Percentiles rank a stretch among this genome's conserved stretches.
Evolutionary conservation across 2,888 invertebrate genomes (phyloP).

Genomic region (Sphinx pinastri): DNA sequence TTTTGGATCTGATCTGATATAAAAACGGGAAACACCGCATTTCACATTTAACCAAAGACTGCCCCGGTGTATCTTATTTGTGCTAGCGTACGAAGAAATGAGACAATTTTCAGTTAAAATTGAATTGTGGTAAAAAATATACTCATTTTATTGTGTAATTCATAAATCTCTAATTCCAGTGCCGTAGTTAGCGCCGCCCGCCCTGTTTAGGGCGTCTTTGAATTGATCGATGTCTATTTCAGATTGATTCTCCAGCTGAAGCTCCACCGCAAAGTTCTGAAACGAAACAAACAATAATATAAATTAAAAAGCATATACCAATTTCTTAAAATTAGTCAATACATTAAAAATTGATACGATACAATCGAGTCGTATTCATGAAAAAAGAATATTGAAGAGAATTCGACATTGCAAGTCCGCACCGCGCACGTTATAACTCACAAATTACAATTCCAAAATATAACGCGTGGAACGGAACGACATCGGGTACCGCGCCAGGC

Average conservation of each 20-base stretch:
- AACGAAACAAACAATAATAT: constrained; percentile 47
- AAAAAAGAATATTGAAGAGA: not conserved
- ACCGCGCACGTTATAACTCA: not conserved
- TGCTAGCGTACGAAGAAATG: constrained; percentile 24
- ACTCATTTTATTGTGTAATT: constrained; percentile 59
- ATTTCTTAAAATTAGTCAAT: not conserved
- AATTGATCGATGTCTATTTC: constrained; percentile 89
- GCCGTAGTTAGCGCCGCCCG: constrained; percentile 92
- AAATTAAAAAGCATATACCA: constrained; percentile 4
- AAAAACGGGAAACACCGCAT: constrained; percentile 18
- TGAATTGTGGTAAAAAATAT: constrained; percentile 48
- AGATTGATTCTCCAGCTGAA: constrained; percentile 87
- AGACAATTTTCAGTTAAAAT: constrained; percentile 40
- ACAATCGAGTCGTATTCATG: not conserved
- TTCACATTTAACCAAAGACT: constrained; percentile 10
- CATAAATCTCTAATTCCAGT: constrained; percentile 88
- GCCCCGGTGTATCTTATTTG: constrained; percentile 16
- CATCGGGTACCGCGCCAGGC: not conserved
- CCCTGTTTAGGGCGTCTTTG: constrained; percentile 87
- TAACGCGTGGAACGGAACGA: constrained; percentile 2
- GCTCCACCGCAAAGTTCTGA: constrained; percentile 91
- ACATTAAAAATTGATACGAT: not conserved
- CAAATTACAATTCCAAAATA: not conserved
- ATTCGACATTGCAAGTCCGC: constrained; percentile 25
- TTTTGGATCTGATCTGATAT: constrained; percentile 22